Evolutionary conservation across 2,888 invertebrate species (phyloP), one percentile per base, ranked within the genome.

Genomic region (Nephrotoma flavescens): DNA sequence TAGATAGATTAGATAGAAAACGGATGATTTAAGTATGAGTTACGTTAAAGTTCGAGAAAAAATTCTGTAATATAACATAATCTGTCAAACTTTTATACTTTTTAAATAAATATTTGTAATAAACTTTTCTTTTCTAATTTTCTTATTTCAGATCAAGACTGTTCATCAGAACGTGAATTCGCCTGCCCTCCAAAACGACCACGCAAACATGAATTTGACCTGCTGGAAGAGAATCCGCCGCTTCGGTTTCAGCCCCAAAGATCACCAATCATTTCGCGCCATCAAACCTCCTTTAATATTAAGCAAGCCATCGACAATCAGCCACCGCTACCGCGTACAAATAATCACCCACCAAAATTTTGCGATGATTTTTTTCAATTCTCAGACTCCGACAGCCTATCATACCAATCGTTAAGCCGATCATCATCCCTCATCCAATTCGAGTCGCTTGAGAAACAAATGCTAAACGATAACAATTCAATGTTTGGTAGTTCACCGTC

Each of bases 361-460:
- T 71, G 19, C 41, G 86, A 87, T 52, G 86, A 87, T 85, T 87
- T 86, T 86, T 91, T 90, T 88, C 86, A 89, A 88, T 91, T 90
- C 87, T 90, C 91, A n/a, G 90, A 90, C 87, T 92, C 92, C 42
- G 92, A 92, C 88, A 91, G 91, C 45, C 89, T 91, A 47, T 92
- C 93, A 44, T 92, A 92, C 87, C 93, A 93, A 87, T 95, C 95
- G 86, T 92, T 95, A 12, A 96, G 96, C 89, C 94, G 96, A 88
- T 96, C 96, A 88, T 96, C 96, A 88, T 96, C 96, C 89, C 92
- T 97, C 88, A 93, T 97, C 88, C 96, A 96, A 91, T 97, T 97
- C 91, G 97, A 97, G 92, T 96, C 95, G 4, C 92, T 97, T 87
- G 97, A 97, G 90, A 94, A 94, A 84, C 95, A 95, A 89, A 93